Percentiles rank a stretch among this genome's conserved stretches.
Evolutionary conservation across 2,113 vertebrate genomes (phyloP).

Genomic region (Eulemur rufifrons): DNA sequence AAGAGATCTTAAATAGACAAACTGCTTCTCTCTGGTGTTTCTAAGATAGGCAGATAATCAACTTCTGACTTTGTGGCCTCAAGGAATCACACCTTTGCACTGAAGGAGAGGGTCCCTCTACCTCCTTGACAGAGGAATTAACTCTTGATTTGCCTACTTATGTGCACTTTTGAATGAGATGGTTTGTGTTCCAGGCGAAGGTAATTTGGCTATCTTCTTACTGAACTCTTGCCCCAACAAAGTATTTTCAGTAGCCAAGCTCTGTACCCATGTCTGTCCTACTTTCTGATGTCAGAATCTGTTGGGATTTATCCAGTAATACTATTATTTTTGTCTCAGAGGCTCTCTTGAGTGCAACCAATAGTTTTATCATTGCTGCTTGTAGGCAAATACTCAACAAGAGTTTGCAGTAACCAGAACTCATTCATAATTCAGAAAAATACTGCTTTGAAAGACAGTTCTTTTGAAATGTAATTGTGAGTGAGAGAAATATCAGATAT

Average conservation of each 20-base stretch:
- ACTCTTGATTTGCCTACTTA: background rate
- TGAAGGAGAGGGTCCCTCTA: background rate
- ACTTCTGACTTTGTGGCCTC: background rate
- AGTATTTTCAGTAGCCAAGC: background rate
- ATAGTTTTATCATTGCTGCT: background rate
- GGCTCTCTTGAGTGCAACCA: background rate
- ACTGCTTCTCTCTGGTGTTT: conserved; percentile 7
- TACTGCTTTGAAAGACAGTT: background rate
- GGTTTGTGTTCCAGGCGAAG: background rate
- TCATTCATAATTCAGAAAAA: background rate
- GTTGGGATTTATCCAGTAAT: background rate
- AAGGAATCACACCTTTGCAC: background rate
- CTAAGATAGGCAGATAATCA: conserved; percentile 38
- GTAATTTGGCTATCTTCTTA: background rate
- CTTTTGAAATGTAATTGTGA: background rate
- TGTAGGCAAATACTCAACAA: background rate
- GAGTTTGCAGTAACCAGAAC: background rate
- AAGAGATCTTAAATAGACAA: conserved; percentile 25
- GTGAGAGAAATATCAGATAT: background rate
- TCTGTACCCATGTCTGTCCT: background rate
- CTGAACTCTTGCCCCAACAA: background rate
- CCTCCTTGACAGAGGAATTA: background rate
- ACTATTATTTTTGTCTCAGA: background rate
- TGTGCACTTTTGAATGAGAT: background rate
- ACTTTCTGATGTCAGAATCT: background rate